phyloP scores from a whole-genome alignment of 2,888 invertebrate genomes.

The Malacosoma neustria region DNA sequence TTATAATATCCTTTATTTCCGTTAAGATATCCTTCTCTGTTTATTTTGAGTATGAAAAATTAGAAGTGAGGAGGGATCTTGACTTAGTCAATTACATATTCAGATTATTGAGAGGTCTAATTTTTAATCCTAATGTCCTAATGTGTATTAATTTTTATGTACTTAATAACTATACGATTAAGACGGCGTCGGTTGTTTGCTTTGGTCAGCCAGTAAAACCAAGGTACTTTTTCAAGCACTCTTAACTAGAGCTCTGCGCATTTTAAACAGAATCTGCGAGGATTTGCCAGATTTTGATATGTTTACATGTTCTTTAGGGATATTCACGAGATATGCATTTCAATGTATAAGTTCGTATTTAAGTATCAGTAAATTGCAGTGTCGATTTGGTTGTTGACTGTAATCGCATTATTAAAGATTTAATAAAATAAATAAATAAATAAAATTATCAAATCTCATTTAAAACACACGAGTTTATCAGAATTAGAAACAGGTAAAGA shows the following conservation, averaged over 20 bases:
- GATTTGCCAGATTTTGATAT: background rate
- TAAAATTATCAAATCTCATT: no score
- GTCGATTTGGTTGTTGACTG: no score
- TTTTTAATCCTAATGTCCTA: background rate
- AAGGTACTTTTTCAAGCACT: background rate
- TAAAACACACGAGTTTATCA: no score
- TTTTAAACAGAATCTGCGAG: background rate
- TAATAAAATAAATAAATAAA: no score
- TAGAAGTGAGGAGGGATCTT: slow-evolving; percentile 1
- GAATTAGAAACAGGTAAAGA: no score
- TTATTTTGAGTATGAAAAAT: slow-evolving; percentile 7
- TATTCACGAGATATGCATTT: background rate
- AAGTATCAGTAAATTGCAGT: no score
- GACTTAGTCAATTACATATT: background rate
- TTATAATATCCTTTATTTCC: slow-evolving; percentile 9
- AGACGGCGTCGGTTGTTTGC: background rate
- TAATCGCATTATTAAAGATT: no score
- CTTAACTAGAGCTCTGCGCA: background rate
- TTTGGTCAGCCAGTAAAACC: background rate
- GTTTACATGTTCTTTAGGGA: background rate
- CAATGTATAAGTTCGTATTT: no score
- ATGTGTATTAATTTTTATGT: background rate
- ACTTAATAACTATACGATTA: background rate
- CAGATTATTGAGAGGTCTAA: background rate
- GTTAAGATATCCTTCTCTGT: slow-evolving; percentile 8